Evolutionary conservation across 1,140 invertebrate genomes (phyloP).

Genomic region (Matsumurasca onukii): DNA sequence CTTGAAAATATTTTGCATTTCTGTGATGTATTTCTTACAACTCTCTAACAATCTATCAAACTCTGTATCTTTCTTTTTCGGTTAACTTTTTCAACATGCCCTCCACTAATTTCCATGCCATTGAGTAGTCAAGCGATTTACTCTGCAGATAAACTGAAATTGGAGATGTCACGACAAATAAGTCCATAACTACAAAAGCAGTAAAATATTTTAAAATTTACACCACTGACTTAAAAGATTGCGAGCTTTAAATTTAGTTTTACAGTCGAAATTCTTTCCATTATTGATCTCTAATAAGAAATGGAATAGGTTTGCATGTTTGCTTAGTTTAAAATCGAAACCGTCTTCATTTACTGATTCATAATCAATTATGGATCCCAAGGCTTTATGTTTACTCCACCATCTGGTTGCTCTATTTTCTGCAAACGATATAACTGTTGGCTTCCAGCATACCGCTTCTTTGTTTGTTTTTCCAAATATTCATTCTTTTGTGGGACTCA

Average conservation of each 20-base stretch:
- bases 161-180: no score
- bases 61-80: background rate
- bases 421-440: constrained; percentile 32
- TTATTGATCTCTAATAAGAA: background rate
- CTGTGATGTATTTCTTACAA: no score
- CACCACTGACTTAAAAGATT: no score
- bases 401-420: constrained; percentile 35
- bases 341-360: no score
- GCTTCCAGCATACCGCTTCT: constrained; percentile 13
- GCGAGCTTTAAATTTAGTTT: no score
- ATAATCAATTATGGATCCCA: no score
- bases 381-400: constrained; percentile 36
- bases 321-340: no score
- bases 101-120: background rate
- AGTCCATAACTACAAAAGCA: background rate
- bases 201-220: constrained; percentile 20
- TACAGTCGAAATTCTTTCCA: constrained; percentile 4
- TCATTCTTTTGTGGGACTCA: constrained; percentile 33
- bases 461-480: constrained; percentile 33
- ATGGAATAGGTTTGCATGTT: background rate
- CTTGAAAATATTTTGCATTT: no score
- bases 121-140: background rate
- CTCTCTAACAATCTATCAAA: no score
- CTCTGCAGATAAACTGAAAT: background rate
- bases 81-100: background rate